Percentiles rank a stretch among this genome's conserved stretches.
phyloP scores from a whole-genome alignment of 2,797 vertebrate species.

The Craterocephalus amniculus region DNA sequence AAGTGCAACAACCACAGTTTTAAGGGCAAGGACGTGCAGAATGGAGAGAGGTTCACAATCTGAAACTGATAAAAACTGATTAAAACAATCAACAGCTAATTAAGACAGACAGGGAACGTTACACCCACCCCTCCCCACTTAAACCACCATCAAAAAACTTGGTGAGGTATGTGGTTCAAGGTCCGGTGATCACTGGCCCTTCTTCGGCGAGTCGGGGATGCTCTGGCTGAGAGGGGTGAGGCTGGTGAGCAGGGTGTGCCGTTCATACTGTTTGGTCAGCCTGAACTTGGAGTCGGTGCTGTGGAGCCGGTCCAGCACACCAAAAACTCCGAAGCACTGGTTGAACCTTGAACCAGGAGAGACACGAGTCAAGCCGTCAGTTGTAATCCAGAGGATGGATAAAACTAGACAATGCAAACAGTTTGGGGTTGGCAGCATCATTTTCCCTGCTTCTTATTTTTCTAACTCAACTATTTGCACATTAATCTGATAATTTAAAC shows the following conservation, averaged over 20 bases:
- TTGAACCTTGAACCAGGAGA: conserved; percentile 85
- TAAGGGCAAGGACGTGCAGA: neutral
- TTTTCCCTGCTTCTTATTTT: too few relatives aligned
- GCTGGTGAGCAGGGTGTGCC: conserved; percentile 86
- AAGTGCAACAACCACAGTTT: conserved; percentile 19
- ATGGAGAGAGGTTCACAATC: neutral
- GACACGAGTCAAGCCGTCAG: neutral
- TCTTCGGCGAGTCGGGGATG: conserved; percentile 86
- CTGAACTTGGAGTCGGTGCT: conserved; percentile 89
- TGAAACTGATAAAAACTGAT: conserved; percentile 1
- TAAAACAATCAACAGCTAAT: conserved; percentile 17
- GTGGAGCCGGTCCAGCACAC: conserved; percentile 91
- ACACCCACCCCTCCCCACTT: neutral
- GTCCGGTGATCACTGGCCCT: conserved; percentile 61
- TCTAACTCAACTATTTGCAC: too few relatives aligned
- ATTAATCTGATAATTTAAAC: too few relatives aligned
- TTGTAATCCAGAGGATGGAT: neutral
- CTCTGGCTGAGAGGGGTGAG: conserved; percentile 88
- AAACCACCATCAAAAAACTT: too few relatives aligned
- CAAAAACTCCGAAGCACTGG: conserved; percentile 92
- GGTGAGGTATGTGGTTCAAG: neutral
- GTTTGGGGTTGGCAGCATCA: too few relatives aligned
- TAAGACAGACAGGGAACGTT: neutral
- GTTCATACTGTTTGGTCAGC: conserved; percentile 87
- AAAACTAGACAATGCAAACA: too few relatives aligned